Conservation (phyloP, 2,888 invertebrate species). For the Eupelmus urozonus region DNA sequence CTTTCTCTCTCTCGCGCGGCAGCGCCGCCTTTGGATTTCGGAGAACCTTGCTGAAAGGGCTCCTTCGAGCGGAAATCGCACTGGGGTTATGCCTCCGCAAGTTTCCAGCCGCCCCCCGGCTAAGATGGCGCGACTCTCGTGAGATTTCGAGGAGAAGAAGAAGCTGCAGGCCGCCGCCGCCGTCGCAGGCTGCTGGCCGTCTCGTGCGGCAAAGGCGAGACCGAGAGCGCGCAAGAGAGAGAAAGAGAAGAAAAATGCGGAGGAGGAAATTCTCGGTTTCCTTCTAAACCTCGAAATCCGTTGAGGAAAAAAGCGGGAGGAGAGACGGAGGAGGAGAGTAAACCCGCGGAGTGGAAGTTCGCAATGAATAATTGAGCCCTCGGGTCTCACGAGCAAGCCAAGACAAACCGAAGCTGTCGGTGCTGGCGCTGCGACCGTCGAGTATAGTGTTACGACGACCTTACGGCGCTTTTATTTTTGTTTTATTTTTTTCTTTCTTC, state of each 20-base stretch:
- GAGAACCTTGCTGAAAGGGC: slow-evolving; percentile 60
- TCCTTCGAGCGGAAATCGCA: slow-evolving; percentile 63
- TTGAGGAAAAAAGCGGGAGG: slow-evolving; percentile 52
- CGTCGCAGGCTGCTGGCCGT: too few species aligned
- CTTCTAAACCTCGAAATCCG: slow-evolving; percentile 59
- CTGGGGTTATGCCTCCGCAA: slow-evolving; percentile 53
- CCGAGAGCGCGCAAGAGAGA: slow-evolving; percentile 15
- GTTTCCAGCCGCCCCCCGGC: neutral
- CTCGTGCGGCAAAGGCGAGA: slow-evolving; percentile 40
- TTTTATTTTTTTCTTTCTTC: slow-evolving; percentile 35
- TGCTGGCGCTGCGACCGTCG: slow-evolving; percentile 30
- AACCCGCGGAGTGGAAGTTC: slow-evolving; percentile 54
- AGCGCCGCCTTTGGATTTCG: slow-evolving; percentile 31
- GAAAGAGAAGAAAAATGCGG: neutral
- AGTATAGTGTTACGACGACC: slow-evolving; percentile 45
- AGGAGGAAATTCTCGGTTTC: slow-evolving; percentile 61
- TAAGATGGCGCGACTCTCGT: slow-evolving; percentile 44
- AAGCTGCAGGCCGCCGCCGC: too few species aligned
- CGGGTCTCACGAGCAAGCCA: slow-evolving; percentile 60
- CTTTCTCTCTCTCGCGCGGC: neutral
- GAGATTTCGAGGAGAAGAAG: slow-evolving; percentile 62
- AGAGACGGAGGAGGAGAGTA: slow-evolving; percentile 52
- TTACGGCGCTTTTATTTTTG: slow-evolving; percentile 43
- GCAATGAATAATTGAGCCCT: slow-evolving; percentile 70
- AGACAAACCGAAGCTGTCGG: slow-evolving; percentile 63